A percentile compares a stretch with the other conserved stretches of the same genome.
Conservation (phyloP, 2,113 vertebrate genomes). For the Platycercus adscitus region DNA sequence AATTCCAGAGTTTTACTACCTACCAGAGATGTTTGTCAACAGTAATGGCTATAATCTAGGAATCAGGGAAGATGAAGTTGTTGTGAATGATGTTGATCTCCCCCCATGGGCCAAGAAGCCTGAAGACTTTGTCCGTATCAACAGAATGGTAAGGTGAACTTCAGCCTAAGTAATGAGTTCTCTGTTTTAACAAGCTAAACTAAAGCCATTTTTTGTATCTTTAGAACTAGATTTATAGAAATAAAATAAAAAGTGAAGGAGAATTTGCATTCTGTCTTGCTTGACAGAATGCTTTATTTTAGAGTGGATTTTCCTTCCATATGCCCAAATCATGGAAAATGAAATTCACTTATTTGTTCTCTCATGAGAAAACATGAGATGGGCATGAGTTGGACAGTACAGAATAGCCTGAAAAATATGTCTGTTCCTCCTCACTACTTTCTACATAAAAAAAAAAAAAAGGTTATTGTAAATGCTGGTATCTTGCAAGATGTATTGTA, state of each 20-base stretch:
- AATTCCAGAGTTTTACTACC: conserved; percentile 97
- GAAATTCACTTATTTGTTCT: conserved; percentile 13
- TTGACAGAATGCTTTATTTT: neutral
- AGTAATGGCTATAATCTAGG: conserved; percentile 92
- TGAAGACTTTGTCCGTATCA: conserved; percentile 95
- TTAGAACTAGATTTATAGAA: neutral
- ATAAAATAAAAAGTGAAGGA: neutral
- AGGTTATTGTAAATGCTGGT: neutral
- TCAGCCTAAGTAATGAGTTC: neutral
- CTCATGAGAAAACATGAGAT: neutral
- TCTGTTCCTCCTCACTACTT: neutral
- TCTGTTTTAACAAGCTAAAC: neutral
- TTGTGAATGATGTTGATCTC: conserved; percentile 91
- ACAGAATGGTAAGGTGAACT: conserved; percentile 89
- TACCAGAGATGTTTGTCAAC: conserved; percentile 99
- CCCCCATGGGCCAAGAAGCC: conserved; percentile 96
- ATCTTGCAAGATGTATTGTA: neutral
- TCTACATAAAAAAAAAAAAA: neutral
- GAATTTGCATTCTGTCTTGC: neutral
- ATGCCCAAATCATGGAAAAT: neutral
- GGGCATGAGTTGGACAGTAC: neutral
- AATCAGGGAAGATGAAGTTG: conserved; percentile 85
- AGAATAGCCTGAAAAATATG: neutral
- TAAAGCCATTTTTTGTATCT: neutral
- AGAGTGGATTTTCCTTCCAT: neutral